Evolutionary conservation across 2,888 invertebrate genomes (phyloP).

Genomic region (Limnephilus lunatus): DNA sequence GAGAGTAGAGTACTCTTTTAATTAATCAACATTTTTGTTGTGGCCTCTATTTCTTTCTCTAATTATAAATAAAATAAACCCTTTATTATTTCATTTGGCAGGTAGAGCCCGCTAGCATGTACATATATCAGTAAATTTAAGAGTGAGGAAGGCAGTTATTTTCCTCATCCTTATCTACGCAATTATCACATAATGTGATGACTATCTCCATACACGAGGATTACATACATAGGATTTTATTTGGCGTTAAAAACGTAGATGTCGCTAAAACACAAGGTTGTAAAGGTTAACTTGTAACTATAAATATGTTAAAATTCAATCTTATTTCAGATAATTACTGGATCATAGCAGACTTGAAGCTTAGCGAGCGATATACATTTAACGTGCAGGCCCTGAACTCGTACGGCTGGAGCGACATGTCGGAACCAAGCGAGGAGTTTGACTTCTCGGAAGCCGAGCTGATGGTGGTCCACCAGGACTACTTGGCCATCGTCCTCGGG

Average conservation of each 20-base stretch:
- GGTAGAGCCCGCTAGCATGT: background rate
- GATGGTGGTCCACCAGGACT: slow-evolving; percentile 75
- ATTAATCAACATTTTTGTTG: too few species aligned
- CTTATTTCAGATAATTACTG: slow-evolving; percentile 83
- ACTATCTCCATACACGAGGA: too few species aligned
- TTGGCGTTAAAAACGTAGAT: too few species aligned
- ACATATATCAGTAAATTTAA: too few species aligned
- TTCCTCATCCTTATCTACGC: too few species aligned
- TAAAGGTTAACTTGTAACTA: too few species aligned
- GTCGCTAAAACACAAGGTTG: too few species aligned
- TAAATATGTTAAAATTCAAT: slow-evolving; percentile 18
- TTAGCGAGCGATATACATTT: slow-evolving; percentile 82
- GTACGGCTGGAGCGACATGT: slow-evolving; percentile 90
- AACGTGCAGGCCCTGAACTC: slow-evolving; percentile 88
- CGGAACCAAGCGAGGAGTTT: slow-evolving; percentile 81
- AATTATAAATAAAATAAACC: too few species aligned
- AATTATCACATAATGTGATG: too few species aligned
- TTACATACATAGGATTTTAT: rapidly evolving
- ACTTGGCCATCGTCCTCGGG: slow-evolving; percentile 79
- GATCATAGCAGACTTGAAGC: slow-evolving; percentile 83
- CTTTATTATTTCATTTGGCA: background rate
- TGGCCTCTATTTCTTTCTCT: background rate
- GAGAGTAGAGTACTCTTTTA: background rate
- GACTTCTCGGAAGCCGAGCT: slow-evolving; percentile 75
- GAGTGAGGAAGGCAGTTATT: too few species aligned